Conservation (phyloP, 2,113 vertebrate species). For the Phylloscopus trochilus region DNA sequence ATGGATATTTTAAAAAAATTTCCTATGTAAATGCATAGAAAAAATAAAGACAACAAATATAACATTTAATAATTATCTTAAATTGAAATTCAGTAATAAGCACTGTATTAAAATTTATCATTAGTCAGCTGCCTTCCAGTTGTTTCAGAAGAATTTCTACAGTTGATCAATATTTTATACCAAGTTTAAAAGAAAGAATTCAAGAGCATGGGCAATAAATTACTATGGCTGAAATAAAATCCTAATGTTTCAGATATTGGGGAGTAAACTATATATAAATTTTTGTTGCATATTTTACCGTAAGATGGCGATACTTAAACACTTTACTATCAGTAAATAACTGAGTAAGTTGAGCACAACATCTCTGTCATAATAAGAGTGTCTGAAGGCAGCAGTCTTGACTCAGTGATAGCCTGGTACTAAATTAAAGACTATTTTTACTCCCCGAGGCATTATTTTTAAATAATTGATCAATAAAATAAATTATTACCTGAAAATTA, state of each 20-base stretch:
- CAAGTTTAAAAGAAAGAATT: neutral
- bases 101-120: conserved; percentile 27
- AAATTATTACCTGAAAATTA: neutral
- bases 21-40: conserved; percentile 14
- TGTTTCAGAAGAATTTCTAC: neutral
- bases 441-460: neutral
- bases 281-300: conserved; percentile 37
- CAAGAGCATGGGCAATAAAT: neutral
- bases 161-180: neutral
- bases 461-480: neutral
- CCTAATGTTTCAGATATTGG: neutral
- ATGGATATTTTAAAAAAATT: neutral
- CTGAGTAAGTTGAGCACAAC: neutral
- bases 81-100: conserved; percentile 10
- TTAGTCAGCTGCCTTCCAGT: neutral
- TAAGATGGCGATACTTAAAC: conserved; percentile 62
- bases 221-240: neutral
- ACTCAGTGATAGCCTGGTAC: neutral
- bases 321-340: neutral
- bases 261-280: neutral
- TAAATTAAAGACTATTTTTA: neutral
- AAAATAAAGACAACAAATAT: conserved; percentile 34
- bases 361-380: neutral
- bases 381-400: neutral
- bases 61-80: neutral